These are phyloP conservation scores for Anarsia innoxiella DNA, from an alignment of 2,888 invertebrate genomes.

Conservation along the genomic window DNA sequence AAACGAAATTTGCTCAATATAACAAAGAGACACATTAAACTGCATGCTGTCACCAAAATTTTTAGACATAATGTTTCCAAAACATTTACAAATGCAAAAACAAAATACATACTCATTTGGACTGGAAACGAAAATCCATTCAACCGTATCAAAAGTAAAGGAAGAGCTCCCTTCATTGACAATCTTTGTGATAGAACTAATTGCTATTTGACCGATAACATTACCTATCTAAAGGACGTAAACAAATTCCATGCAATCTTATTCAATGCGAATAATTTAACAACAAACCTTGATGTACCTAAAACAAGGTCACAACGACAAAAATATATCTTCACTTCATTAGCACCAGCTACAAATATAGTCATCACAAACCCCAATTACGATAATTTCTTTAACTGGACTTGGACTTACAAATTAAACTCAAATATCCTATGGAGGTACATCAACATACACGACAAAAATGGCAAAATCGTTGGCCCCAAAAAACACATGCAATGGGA, in stretches of 20 bases:
- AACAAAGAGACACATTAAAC: too few species aligned
- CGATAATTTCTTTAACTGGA: slow-evolving; percentile 1
- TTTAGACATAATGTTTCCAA: too few species aligned
- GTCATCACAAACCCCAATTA: neutral
- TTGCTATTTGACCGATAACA: neutral
- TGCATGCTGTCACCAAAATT: too few species aligned
- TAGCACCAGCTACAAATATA: neutral
- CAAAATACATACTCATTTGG: too few species aligned
- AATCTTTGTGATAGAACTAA: too few species aligned
- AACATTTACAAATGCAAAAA: too few species aligned
- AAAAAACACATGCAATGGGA: neutral
- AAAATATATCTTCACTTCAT: neutral
- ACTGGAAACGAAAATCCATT: too few species aligned
- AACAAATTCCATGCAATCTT: neutral
- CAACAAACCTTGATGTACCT: too few species aligned
- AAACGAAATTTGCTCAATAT: too few species aligned
- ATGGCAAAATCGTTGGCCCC: neutral
- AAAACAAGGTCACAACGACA: neutral
- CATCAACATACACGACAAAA: neutral
- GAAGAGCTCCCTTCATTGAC: too few species aligned
- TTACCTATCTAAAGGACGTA: neutral
- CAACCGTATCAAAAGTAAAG: too few species aligned
- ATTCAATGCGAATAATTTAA: neutral
- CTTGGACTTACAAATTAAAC: slow-evolving; percentile 1
- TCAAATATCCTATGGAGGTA: neutral